These are phyloP conservation scores for Mesorhabditis spiculigera DNA, from an alignment of 2,888 invertebrate genomes.

Conservation along the genomic window DNA sequence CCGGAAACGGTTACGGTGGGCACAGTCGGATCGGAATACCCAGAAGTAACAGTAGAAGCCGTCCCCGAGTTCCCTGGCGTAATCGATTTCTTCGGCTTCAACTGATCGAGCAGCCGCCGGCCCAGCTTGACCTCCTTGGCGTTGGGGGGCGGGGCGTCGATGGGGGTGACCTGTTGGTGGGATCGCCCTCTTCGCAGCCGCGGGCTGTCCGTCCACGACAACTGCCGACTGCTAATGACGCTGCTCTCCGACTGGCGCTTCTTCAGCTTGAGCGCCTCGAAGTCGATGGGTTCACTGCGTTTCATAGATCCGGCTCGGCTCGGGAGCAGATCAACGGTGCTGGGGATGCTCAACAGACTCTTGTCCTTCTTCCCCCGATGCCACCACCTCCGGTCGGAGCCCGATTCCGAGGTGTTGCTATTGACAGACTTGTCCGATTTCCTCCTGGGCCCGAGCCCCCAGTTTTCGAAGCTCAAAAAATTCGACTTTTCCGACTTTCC, in stretches of 20 bases:
- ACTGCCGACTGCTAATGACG: neutral
- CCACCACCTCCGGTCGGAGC: too few species aligned
- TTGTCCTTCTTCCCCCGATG: too few species aligned
- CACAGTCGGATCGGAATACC: too few species aligned
- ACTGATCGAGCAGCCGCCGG: slow-evolving; percentile 19
- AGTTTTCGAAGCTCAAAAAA: too few species aligned
- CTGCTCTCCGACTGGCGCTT: slow-evolving; percentile 19
- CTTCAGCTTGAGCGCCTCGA: slow-evolving; percentile 13
- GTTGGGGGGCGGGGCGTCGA: neutral
- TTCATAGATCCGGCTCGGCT: neutral
- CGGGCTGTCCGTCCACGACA: neutral
- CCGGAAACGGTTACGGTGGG: too few species aligned
- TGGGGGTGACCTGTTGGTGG: slow-evolving; percentile 9
- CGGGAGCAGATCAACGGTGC: neutral
- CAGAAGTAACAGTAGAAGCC: too few species aligned
- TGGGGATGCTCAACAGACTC: neutral
- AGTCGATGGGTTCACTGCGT: neutral
- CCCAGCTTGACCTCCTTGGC: neutral
- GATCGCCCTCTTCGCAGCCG: neutral
- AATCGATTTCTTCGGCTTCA: slow-evolving; percentile 15
- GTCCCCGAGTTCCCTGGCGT: neutral
- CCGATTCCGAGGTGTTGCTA: too few species aligned
- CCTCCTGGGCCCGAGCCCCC: too few species aligned
- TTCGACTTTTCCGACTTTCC: too few species aligned
- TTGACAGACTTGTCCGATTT: too few species aligned